Base-by-base conservation (phyloP, 2,113 vertebrate genomes). In the Hydrochoerus hydrochaeris region DNA sequence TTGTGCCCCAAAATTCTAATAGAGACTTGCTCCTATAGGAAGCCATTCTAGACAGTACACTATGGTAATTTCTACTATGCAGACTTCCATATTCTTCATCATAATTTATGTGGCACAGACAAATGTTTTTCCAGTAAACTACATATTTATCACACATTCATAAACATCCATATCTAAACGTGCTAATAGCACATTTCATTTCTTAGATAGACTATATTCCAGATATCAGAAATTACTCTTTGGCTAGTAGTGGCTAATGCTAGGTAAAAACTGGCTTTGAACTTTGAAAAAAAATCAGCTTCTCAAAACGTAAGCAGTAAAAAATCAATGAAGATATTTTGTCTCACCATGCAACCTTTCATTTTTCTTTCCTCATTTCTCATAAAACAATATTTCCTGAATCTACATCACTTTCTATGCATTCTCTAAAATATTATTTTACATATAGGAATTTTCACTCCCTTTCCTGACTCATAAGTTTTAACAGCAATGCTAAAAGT, bases 271-370 rank as follows among this genome's bases (percentile, higher is more conserved):
- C 28, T 78, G 38, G 26, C 32, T 90, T 87, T 57, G 22, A 62
- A 2, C 75, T 91, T 69, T 58, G 78, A 85, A 87, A 90, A 90
- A 92, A 19, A 91, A 60, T 78, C 16, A 73, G 84, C 83, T 94
- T 81, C 24, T 97, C 28, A 1, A 92, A 92, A 84, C 16, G 90
- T 8, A 85, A 85, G 3, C 26, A 62, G 38, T 12, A 67, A 92
- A 63, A 63, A 10, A 49, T 85, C 20, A 63, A 52, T 41, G 4
- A 90, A 85, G 14, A 91, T 57, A 12, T 10, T 85, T 65, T 44
- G 20, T 46, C 41, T 88, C 95, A 80, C 30, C 13, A 54, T 16
- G 84, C 41, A 75, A 82, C n/a, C 9, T 19, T 86, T 83, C 82
- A 78, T 78, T 93, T 85, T 81, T 14, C 17, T 94, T 91, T 87